Base-by-base conservation (phyloP, 2,113 vertebrate species). In the Mustela lutreola region DNA sequence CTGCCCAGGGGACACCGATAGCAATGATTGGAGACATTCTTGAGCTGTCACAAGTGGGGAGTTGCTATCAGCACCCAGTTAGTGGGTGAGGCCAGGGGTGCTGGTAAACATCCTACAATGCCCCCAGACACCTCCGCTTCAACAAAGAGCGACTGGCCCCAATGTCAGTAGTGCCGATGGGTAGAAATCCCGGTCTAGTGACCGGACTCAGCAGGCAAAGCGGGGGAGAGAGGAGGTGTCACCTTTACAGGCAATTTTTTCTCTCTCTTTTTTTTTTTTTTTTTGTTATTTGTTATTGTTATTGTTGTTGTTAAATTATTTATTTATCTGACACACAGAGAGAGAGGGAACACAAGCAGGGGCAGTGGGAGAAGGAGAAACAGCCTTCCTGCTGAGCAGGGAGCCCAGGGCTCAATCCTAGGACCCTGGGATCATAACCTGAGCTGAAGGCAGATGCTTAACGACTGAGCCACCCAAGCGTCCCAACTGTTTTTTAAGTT, bases 61-160 rank as follows among this genome's bases (percentile, higher is more conserved):
- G 3, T 18, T n/a, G 62, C 83, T 86, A 24, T 26, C 12, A 11
- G 67, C 24, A 31, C n/a, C 4, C 26, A 14, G 24, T 39, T 12
- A 39, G n/a, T 0, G 24, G n/a, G 7, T 39, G n/a, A 73, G n/a
- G 50, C n/a, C 50, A 19, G n/a, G 24, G 67, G 50, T 67, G 67
- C n/a, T 42, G 65, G 10, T 39, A 28, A 65, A 21, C n/a, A 2
- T 19, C 15, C 85, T 73, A 12, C 16, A 7, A 16, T 1, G 2
- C 33, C 33, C 33, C 48, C 28, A 26, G n/a, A 31, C n/a, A 31
- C n/a, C 31, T 58, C 33, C 6, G 4, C 67, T 36, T 6, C 2
- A 8, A 58, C 24, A 39, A 28, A 39, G 50, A 42, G 16, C 0
- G 0, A 14, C 0, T 11, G 10, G 50, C 67, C 50, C 26, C 16